Percentiles rank a stretch among this genome's conserved stretches.
These are phyloP conservation scores for Hypsibius dujardini DNA, from an alignment of 1,140 invertebrate species.

Conservation along the genomic window DNA sequence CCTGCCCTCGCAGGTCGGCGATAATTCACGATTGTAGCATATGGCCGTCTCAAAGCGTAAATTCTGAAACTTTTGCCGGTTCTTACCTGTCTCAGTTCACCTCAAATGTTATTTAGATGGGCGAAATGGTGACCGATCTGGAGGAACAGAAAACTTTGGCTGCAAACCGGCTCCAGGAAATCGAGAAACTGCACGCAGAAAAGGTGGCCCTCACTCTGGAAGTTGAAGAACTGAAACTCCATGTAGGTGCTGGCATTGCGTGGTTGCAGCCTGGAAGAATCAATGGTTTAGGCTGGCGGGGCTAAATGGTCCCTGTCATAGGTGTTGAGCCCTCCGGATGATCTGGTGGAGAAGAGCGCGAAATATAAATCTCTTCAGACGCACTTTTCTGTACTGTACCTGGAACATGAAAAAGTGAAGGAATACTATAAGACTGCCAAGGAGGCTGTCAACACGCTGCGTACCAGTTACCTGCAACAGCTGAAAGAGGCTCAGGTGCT, in stretches of 20 bases:
- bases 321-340: conserved; percentile 84
- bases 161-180: conserved; percentile 70
- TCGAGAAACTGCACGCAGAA: conserved; percentile 77
- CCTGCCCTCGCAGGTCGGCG: too few relatives aligned
- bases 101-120: conserved; percentile 42
- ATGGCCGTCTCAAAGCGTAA: not conserved
- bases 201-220: conserved; percentile 68
- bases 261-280: too few relatives aligned
- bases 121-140: conserved; percentile 72
- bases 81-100: conserved; percentile 19
- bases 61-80: conserved; percentile 22
- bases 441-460: conserved; percentile 15
- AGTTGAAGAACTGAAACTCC: conserved; percentile 90
- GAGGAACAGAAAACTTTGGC: conserved; percentile 82
- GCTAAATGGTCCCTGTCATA: conserved; percentile 29
- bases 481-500: conserved; percentile 18
- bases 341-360: conserved; percentile 89
- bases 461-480: conserved; percentile 20
- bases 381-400: conserved; percentile 91
- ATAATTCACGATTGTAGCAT: too few relatives aligned
- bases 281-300: too few relatives aligned
- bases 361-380: conserved; percentile 96
- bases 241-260: conserved; percentile 48
- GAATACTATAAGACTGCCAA: not conserved
- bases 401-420: conserved; percentile 78